Evolutionary conservation across 2,888 invertebrate genomes (phyloP).

Genomic region (Thymelicus acteon): DNA sequence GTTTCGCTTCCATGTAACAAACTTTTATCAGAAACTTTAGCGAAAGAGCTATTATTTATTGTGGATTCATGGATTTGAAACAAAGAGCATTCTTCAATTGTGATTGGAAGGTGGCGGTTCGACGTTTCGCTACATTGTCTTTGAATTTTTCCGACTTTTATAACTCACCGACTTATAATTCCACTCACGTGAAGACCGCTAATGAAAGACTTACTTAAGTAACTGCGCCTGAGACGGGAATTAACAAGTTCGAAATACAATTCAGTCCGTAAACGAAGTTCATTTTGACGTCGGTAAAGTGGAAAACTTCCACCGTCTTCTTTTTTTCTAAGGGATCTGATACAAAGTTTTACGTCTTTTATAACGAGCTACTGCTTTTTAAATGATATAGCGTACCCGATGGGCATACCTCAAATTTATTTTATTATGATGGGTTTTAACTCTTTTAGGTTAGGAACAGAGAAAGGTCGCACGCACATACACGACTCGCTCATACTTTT

Average conservation of each 20-base stretch:
- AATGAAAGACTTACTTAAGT: conserved; percentile 83
- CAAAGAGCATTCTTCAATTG: conserved; percentile 29
- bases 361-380: conserved; percentile 61
- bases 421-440: conserved; percentile 27
- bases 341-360: conserved; percentile 70
- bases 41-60: conserved; percentile 33
- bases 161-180: conserved; percentile 68
- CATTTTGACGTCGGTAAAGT: conserved; percentile 77
- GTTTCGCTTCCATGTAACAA: conserved; percentile 15
- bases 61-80: conserved; percentile 37
- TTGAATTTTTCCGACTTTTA: conserved; percentile 65
- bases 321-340: conserved; percentile 63
- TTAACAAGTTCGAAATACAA: conserved; percentile 82
- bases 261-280: conserved; percentile 77
- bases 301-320: conserved; percentile 71
- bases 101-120: conserved; percentile 25
- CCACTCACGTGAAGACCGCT: conserved; percentile 76
- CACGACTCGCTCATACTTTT: too few species aligned
- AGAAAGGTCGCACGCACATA: too few species aligned
- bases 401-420: conserved; percentile 25
- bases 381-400: conserved; percentile 37
- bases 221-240: conserved; percentile 73
- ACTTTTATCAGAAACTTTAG: conserved; percentile 27
- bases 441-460: conserved; percentile 2
- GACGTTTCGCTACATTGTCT: conserved; percentile 56